A percentile compares a stretch with the other conserved stretches of the same genome.
These are phyloP conservation scores for Chloroceryle inda DNA, from an alignment of 2,797 vertebrate species.

Conservation along the genomic window DNA sequence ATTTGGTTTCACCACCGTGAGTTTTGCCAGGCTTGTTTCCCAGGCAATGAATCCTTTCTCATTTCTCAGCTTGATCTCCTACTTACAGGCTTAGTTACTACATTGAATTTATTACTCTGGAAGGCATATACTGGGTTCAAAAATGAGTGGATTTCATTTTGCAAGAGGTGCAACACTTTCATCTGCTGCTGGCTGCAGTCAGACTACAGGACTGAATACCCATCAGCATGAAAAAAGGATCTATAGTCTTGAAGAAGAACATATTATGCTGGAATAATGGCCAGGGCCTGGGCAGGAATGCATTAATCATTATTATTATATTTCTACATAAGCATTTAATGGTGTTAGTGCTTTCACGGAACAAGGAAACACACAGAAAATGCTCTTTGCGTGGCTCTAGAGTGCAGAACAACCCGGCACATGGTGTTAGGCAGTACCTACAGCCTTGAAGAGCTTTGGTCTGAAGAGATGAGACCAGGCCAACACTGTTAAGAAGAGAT, in stretches of 20 bases:
- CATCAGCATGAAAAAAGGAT: background rate
- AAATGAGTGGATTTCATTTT: background rate
- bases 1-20: slow-evolving; percentile 65
- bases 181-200: background rate
- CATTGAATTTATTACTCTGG: slow-evolving; percentile 2
- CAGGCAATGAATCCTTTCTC: slow-evolving; percentile 13
- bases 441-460: background rate
- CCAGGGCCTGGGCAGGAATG: background rate
- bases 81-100: slow-evolving; percentile 3
- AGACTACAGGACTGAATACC: background rate
- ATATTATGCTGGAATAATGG: background rate
- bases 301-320: background rate
- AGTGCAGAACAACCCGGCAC: background rate
- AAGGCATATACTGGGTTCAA: slow-evolving; percentile 17
- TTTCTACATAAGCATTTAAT: slow-evolving; percentile 36
- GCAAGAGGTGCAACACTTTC: background rate
- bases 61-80: slow-evolving; percentile 38
- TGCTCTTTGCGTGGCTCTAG: background rate
- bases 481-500: background rate
- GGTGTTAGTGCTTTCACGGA: background rate
- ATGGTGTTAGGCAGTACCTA: background rate
- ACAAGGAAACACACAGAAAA: slow-evolving; percentile 19
- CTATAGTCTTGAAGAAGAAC: background rate
- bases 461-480: background rate
- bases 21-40: slow-evolving; percentile 46